Base-by-base conservation (phyloP, 2,888 invertebrate species). In the Leuctra nigra region DNA sequence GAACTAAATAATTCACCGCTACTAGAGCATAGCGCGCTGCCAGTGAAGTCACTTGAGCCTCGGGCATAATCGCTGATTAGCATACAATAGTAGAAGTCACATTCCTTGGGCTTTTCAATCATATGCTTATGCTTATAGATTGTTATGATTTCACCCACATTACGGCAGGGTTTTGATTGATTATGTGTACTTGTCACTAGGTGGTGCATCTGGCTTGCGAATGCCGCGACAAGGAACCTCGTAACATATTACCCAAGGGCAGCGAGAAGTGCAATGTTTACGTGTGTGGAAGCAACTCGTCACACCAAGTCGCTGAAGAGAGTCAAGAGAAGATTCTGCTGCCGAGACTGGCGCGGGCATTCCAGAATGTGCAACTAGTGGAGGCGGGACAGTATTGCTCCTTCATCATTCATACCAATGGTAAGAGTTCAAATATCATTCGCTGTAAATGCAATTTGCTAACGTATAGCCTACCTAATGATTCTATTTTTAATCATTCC, bases 381-480 rank as follows among this genome's bases (percentile, higher is more conserved):
- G 83, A 82, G 68, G 81, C 82, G 20, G 82, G 82, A 1, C 81
- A 81, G 65, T 82, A 81, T 64, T 82, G 82, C 66, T 80, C 82
- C 1, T 82, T 82, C 68, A 71, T 79, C 1, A 75, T 82, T 11
- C 77, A 80, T 63, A 71, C 70, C 60, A 79, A 79, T 66, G 81
- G 81, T 2, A 72, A 74, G 53, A n/a, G n/a, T n/a, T n/a, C n/a
- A n/a, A n/a, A n/a, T n/a, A n/a, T n/a, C n/a, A n/a, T n/a, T n/a
- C n/a, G n/a, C n/a, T n/a, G n/a, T n/a, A n/a, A n/a, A n/a, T n/a
- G n/a, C n/a, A n/a, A n/a, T n/a, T n/a, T n/a, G n/a, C n/a, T n/a
- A n/a, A n/a, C n/a, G n/a, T n/a, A n/a, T n/a, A n/a, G n/a, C n/a
- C n/a, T n/a, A n/a, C n/a, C n/a, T n/a, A n/a, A n/a, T n/a, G n/a